Evolutionary conservation across 1,140 invertebrate genomes (phyloP).

Genomic region (Frieseomelitta varia): DNA sequence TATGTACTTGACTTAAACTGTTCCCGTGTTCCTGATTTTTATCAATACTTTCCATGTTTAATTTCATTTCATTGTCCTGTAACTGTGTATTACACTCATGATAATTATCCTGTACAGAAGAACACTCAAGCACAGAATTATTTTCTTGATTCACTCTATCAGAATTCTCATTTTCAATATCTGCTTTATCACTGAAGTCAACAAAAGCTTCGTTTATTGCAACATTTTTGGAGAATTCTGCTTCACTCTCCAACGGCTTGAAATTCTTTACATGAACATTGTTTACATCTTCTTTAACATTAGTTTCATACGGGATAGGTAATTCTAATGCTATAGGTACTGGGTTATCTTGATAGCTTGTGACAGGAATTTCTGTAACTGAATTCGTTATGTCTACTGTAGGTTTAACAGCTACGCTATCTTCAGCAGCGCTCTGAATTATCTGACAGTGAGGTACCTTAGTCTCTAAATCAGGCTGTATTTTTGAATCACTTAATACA

Average conservation of each 20-base stretch:
- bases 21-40: not conserved
- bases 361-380: not conserved
- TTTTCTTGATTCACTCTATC: slow-evolving; percentile 54
- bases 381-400: not conserved
- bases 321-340: not conserved
- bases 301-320: not conserved
- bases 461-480: slow-evolving; percentile 14
- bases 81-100: not conserved
- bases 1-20: slow-evolving; percentile 14
- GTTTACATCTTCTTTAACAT: not conserved
- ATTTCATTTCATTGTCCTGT: slow-evolving; percentile 3
- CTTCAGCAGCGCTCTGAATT: not conserved
- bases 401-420: slow-evolving; percentile 24
- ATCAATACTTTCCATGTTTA: not conserved
- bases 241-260: not conserved
- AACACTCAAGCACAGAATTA: not conserved
- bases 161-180: slow-evolving; percentile 20
- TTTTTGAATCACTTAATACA: slow-evolving; percentile 29
- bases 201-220: not conserved
- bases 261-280: not conserved
- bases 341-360: not conserved
- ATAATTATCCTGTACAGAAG: not conserved
- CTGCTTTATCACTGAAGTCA: not conserved
- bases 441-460: not conserved
- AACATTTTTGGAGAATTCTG: not conserved